A percentile compares a stretch with the other conserved stretches of the same genome.
These are phyloP conservation scores for Sitta carolinensis DNA, from an alignment of 2,797 vertebrate species.

Conservation along the genomic window DNA sequence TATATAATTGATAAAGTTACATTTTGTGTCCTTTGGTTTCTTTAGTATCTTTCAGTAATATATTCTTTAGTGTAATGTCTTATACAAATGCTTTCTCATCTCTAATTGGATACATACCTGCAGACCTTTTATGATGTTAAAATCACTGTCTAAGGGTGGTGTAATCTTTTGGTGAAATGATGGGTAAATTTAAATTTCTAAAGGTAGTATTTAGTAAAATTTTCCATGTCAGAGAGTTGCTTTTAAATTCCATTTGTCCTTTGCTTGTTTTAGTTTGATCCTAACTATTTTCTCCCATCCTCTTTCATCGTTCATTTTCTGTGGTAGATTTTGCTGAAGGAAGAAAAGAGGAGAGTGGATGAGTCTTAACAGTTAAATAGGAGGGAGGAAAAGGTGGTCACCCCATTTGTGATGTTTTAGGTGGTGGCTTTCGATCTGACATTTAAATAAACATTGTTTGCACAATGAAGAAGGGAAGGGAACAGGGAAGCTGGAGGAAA, in stretches of 20 bases:
- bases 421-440: not conserved
- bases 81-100: not conserved
- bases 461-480: not conserved
- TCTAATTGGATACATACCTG: not conserved
- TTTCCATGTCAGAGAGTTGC: not conserved
- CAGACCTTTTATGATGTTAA: not conserved
- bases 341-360: not conserved
- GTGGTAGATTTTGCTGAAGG: not conserved
- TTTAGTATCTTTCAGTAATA: not conserved
- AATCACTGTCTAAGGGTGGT: not conserved
- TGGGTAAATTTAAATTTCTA: not conserved
- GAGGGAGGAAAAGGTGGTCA: not conserved
- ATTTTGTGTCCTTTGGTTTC: not conserved
- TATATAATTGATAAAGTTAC: not conserved
- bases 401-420: not conserved
- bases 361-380: not conserved
- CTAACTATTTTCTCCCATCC: not conserved
- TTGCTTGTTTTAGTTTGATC: not conserved
- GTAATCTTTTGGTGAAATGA: not conserved
- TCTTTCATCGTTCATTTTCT: not conserved
- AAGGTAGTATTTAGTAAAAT: not conserved
- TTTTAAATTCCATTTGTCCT: not conserved
- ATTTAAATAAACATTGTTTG: not conserved
- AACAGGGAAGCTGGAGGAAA: not conserved
- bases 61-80: not conserved